A percentile compares a stretch with the other conserved stretches of the same genome.
These are phyloP conservation scores for Euphonia xanthogaster DNA, from an alignment of 2,797 vertebrate species.

Conservation along the genomic window DNA sequence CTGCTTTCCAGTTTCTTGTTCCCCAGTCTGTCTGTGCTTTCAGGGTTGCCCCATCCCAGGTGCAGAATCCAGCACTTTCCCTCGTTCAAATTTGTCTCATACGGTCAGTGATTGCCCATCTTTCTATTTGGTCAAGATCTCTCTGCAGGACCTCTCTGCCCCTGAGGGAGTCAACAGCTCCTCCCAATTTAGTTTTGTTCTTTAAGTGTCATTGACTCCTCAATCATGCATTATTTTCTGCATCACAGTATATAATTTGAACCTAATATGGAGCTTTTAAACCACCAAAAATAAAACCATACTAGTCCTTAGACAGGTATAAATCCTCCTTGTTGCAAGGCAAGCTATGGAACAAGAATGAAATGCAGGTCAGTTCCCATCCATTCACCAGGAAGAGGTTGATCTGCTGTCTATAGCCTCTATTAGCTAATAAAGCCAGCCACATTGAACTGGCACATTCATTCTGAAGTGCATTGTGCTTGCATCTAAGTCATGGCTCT, in stretches of 20 bases:
- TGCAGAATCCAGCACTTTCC: neutral
- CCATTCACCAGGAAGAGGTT: neutral
- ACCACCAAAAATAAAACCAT: neutral
- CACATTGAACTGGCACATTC: neutral
- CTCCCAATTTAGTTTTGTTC: neutral
- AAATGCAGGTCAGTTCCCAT: neutral
- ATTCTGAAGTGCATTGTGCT: neutral
- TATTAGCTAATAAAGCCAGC: neutral
- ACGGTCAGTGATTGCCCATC: rapidly evolving
- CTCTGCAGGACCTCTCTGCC: neutral
- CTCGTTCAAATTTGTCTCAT: neutral
- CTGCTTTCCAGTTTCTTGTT: neutral
- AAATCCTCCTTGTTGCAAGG: neutral
- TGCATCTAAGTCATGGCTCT: neutral
- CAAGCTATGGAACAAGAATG: neutral
- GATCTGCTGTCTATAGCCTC: neutral
- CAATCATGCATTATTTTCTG: neutral
- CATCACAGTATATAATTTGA: neutral
- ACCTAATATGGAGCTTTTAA: neutral
- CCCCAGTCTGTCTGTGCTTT: neutral
- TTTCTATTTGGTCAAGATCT: neutral
- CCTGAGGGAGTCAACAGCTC: neutral
- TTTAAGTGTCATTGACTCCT: neutral
- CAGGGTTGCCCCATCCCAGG: neutral
- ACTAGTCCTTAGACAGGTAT: neutral